phyloP scores from a whole-genome alignment of 2,797 vertebrate genomes.

The Sebastiscus tertius region DNA sequence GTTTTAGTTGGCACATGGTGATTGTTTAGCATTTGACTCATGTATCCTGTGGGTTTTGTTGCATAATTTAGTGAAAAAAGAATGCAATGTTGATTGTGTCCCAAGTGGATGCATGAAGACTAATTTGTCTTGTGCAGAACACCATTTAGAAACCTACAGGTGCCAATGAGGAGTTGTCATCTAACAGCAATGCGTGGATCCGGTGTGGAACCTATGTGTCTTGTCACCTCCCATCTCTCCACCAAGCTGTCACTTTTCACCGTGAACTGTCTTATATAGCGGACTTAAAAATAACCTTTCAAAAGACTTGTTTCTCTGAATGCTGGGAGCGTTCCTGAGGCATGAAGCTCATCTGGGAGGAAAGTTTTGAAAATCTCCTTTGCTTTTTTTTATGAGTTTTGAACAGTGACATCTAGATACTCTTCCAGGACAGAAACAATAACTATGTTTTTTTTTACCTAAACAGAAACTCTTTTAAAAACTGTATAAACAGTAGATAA shows the following conservation, averaged over 20 bases:
- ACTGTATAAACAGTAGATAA: not conserved
- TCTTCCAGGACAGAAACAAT: not conserved
- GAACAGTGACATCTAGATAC: conserved; percentile 6
- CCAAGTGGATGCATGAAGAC: not conserved
- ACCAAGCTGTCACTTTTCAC: conserved; percentile 12
- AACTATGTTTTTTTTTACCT: not conserved
- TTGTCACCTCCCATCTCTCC: not conserved
- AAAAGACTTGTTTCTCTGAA: conserved; percentile 21
- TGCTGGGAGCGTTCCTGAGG: conserved; percentile 38
- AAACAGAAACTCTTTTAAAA: not conserved
- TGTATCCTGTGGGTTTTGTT: not conserved
- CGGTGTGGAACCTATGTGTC: not conserved
- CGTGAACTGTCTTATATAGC: conserved; percentile 26
- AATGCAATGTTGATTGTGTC: not conserved
- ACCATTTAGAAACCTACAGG: not conserved
- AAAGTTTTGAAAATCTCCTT: conserved; percentile 20
- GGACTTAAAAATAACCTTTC: conserved; percentile 46
- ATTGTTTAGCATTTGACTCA: not conserved
- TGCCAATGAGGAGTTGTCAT: not conserved
- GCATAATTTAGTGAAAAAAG: not conserved
- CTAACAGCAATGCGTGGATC: not conserved
- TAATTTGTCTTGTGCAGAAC: not conserved
- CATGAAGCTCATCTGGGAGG: conserved; percentile 21
- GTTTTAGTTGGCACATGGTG: not conserved
- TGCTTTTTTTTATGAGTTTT: not conserved